Evolutionary conservation across 1,140 invertebrate genomes (phyloP).

Genomic region (Listronotus oregonensis): DNA sequence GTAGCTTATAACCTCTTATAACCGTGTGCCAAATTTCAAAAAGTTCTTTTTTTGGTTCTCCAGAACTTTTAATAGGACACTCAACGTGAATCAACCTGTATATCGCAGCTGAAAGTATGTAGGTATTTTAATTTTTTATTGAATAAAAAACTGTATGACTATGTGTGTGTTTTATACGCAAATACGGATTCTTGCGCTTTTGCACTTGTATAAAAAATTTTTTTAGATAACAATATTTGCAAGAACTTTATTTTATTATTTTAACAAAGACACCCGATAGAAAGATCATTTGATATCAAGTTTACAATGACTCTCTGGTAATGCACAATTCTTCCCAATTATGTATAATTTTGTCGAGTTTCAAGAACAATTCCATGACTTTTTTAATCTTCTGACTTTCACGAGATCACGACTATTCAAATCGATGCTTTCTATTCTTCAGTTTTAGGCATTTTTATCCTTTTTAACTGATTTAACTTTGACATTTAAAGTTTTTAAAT

Average conservation of each 20-base stretch:
- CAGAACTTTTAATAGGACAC: too few species aligned
- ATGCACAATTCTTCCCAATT: conserved; percentile 4
- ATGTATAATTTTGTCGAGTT: conserved; percentile 10
- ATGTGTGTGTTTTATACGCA: too few species aligned
- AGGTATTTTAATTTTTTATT: too few species aligned
- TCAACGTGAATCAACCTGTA: too few species aligned
- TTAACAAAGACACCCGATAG: not conserved
- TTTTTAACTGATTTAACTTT: conserved; percentile 25
- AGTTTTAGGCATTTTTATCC: not conserved
- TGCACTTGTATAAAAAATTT: too few species aligned
- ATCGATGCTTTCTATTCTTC: conserved; percentile 23
- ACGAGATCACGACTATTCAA: conserved; percentile 28
- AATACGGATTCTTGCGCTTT: too few species aligned
- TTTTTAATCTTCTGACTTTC: conserved; percentile 17
- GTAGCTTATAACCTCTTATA: too few species aligned
- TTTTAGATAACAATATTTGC: too few species aligned
- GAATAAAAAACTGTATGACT: too few species aligned
- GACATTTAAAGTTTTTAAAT: conserved; percentile 1
- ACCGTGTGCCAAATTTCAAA: too few species aligned
- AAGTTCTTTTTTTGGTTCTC: too few species aligned
- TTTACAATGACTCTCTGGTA: not conserved
- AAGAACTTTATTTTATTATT: not conserved
- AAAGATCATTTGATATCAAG: not conserved
- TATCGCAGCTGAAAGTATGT: too few species aligned
- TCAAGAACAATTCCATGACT: conserved; percentile 7